A percentile compares a stretch with the other conserved stretches of the same genome.
phyloP scores from a whole-genome alignment of 2,113 vertebrate genomes.

The Pongo pygmaeus region DNA sequence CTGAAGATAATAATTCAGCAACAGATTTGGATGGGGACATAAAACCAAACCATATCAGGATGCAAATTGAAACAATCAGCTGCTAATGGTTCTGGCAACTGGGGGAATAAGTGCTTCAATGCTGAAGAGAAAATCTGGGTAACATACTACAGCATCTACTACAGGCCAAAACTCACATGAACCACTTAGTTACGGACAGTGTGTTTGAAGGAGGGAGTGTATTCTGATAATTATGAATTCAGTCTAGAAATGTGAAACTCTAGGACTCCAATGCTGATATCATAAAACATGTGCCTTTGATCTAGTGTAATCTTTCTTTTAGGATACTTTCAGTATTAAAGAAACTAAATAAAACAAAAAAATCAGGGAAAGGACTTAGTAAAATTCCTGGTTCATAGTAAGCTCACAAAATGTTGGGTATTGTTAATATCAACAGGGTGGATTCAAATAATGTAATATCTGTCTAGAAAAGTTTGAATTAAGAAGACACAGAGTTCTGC shows the following conservation, averaged over 20 bases:
- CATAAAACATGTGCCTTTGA: neutral
- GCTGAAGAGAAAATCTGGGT: neutral
- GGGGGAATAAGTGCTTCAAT: neutral
- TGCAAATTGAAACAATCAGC: neutral
- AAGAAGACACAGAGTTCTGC: neutral
- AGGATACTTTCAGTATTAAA: neutral
- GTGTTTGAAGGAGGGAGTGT: neutral
- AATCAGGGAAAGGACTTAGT: neutral
- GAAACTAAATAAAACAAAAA: neutral
- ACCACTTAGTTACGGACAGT: fast-evolving
- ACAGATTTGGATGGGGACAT: too few relatives aligned
- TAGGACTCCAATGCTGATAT: neutral
- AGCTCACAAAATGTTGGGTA: neutral
- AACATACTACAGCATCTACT: neutral
- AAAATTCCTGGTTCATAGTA: neutral
- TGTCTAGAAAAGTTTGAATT: neutral
- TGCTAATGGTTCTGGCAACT: neutral
- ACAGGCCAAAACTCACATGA: neutral
- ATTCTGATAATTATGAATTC: neutral
- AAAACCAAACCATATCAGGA: too few relatives aligned
- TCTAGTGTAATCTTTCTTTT: neutral
- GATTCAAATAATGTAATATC: neutral
- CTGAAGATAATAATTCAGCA: too few relatives aligned
- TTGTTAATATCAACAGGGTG: neutral
- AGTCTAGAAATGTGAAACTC: neutral